Conservation (phyloP, 2,113 vertebrate species). For the Aspidoscelis tigris region DNA sequence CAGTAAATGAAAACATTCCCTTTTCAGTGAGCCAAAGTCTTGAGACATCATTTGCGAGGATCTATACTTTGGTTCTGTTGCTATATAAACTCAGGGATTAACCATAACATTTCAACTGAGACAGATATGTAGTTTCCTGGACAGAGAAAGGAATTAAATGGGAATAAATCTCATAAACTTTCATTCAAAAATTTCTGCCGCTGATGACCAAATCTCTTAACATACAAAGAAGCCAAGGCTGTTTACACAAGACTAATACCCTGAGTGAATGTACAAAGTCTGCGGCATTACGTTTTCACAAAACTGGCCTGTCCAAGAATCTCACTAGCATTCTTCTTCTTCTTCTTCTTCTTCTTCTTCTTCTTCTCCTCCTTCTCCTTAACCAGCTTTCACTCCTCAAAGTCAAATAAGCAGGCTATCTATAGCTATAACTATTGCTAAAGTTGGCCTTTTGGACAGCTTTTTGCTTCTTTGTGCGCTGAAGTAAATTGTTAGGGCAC, state of each 20-base stretch:
- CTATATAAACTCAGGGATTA: neutral
- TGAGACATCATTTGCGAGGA: neutral
- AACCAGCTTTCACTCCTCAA: neutral
- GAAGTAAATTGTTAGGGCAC: neutral
- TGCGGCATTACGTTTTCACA: neutral
- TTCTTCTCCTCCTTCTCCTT: neutral
- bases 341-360: too few species aligned
- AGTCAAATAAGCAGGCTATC: neutral
- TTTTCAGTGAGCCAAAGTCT: neutral
- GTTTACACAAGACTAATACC: neutral
- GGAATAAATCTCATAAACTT: neutral
- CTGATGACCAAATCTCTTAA: neutral
- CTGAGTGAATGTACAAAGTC: neutral
- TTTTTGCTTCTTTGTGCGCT: neutral
- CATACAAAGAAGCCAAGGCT: neutral
- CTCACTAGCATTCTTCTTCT: neutral
- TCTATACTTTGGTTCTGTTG: neutral
- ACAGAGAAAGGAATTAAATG: neutral
- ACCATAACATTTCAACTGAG: neutral
- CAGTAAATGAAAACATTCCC: constrained; percentile 6
- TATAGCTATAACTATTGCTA: neutral
- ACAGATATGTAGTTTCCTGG: neutral
- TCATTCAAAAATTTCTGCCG: neutral
- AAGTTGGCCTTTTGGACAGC: neutral
- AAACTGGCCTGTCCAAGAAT: neutral